Conservation (phyloP, 2,888 invertebrate genomes). For the Tetragonula carbonaria region DNA sequence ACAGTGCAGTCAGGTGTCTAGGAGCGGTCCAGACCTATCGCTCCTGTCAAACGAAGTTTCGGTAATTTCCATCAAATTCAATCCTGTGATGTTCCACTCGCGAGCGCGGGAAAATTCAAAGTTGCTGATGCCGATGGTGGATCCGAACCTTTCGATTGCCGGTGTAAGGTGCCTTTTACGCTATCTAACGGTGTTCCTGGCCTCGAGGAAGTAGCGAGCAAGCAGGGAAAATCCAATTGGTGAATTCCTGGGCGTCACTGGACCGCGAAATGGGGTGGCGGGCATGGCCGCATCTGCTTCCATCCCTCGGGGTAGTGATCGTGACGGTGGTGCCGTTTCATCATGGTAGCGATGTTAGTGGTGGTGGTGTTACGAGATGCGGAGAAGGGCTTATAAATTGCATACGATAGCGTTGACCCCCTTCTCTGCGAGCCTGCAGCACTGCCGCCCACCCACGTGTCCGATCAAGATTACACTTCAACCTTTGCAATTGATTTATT, state of each 20-base stretch:
- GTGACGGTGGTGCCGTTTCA: slow-evolving; percentile 68
- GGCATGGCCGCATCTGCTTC: slow-evolving; percentile 78
- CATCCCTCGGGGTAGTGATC: slow-evolving; percentile 74
- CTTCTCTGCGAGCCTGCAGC: slow-evolving; percentile 51
- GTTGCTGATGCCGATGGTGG: slow-evolving; percentile 73
- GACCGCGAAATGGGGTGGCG: slow-evolving; percentile 83
- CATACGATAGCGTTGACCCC: slow-evolving; percentile 78
- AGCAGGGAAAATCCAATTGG: slow-evolving; percentile 83
- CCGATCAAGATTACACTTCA: slow-evolving; percentile 75
- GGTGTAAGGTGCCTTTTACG: slow-evolving; percentile 77
- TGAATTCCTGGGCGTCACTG: slow-evolving; percentile 83
- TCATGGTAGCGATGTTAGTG: slow-evolving; percentile 59
- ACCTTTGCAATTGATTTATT: slow-evolving; percentile 77
- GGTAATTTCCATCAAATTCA: slow-evolving; percentile 65
- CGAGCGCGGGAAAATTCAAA: slow-evolving; percentile 70
- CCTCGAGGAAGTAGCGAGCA: slow-evolving; percentile 74
- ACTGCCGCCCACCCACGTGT: slow-evolving; percentile 70
- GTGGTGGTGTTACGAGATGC: slow-evolving; percentile 72
- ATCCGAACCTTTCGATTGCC: slow-evolving; percentile 70
- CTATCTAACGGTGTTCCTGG: slow-evolving; percentile 78
- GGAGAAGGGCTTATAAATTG: slow-evolving; percentile 81
- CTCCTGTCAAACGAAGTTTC: slow-evolving; percentile 55
- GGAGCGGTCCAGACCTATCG: slow-evolving; percentile 33
- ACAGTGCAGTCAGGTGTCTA: background rate
- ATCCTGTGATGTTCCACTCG: slow-evolving; percentile 38